Evolutionary conservation across 2,797 vertebrate genomes (phyloP).

Genomic region (Australoheros facetus): DNA sequence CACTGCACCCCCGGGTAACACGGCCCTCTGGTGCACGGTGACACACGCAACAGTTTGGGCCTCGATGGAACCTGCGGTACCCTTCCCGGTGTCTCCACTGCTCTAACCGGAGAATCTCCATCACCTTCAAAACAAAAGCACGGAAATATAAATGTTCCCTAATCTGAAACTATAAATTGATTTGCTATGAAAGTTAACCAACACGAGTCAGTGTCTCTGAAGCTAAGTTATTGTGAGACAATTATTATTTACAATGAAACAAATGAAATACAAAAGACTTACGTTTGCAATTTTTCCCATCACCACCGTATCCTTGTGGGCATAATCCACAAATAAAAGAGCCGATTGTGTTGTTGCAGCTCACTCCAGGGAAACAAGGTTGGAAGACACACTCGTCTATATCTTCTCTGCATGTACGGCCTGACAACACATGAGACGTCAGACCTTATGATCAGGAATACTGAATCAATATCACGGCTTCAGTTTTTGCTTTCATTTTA

Average conservation of each 20-base stretch:
- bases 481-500: rapidly evolving
- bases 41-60: constrained; percentile 11
- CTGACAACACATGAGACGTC: constrained; percentile 38
- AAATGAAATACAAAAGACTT: constrained; percentile 13
- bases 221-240: not conserved
- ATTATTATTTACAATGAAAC: not conserved
- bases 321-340: constrained; percentile 88
- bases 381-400: constrained; percentile 85
- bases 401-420: constrained; percentile 85
- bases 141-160: not conserved
- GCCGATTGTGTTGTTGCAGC: constrained; percentile 86
- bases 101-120: constrained; percentile 3
- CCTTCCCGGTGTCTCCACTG: not conserved
- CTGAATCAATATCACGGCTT: rapidly evolving
- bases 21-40: constrained; percentile 65
- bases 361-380: constrained; percentile 84
- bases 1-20: constrained; percentile 82
- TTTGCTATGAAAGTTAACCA: not conserved
- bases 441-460: not conserved
- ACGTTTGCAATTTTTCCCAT: constrained; percentile 85
- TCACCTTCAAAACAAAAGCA: constrained; percentile 34
- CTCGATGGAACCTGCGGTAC: constrained; percentile 16
- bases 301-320: constrained; percentile 82
- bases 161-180: not conserved
- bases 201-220: not conserved